phyloP scores from a whole-genome alignment of 2,888 invertebrate genomes.

The Fissipunctia ypsillon region DNA sequence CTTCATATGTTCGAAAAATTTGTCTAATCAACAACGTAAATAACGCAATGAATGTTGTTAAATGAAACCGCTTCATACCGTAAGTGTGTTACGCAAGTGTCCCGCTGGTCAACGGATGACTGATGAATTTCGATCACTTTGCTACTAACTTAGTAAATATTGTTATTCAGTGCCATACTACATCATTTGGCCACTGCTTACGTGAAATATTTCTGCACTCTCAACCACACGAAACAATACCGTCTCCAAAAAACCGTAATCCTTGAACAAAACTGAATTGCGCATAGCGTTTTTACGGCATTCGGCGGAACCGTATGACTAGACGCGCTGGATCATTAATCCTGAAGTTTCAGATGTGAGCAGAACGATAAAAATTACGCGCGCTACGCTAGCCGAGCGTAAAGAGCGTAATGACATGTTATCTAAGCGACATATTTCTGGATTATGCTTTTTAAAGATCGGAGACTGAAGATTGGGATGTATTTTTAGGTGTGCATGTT shows the following conservation, averaged over 20 bases:
- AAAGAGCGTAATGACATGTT: constrained; percentile 67
- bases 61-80: no score
- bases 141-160: not conserved
- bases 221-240: constrained; percentile 31
- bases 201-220: not conserved
- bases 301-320: constrained; percentile 90
- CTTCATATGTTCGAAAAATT: no score
- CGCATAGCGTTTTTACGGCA: constrained; percentile 90
- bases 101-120: not conserved
- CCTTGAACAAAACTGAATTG: constrained; percentile 82
- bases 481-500: constrained; percentile 39
- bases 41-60: no score
- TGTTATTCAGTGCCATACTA: not conserved
- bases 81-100: no score
- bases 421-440: constrained; percentile 60
- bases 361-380: constrained; percentile 87
- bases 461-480: constrained; percentile 37
- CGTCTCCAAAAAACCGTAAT: constrained; percentile 67
- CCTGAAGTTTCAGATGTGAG: constrained; percentile 87
- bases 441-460: constrained; percentile 58
- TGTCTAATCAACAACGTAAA: no score
- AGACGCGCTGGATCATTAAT: constrained; percentile 89
- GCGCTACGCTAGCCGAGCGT: constrained; percentile 73
- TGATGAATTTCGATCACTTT: not conserved
- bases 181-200: not conserved